Conservation (phyloP, 2,113 vertebrate genomes). For the Vombatus ursinus region DNA sequence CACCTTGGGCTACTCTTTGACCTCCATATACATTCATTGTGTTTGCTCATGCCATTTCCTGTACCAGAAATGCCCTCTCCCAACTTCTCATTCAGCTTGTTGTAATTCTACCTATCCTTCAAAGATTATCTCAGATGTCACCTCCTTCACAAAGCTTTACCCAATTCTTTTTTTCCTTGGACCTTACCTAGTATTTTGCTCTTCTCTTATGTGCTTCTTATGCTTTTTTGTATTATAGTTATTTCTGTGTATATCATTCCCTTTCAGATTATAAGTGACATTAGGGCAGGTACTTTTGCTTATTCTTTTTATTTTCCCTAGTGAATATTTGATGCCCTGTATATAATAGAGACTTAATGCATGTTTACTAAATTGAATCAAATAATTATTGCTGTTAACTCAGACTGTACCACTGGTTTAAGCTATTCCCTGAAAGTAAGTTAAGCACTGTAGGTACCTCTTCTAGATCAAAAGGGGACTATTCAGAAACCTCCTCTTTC, state of each 20-base stretch:
- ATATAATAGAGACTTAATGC: not conserved
- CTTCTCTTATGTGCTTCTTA: not conserved
- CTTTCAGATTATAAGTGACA: not conserved
- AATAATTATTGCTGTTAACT: not conserved
- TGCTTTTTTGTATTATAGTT: not conserved
- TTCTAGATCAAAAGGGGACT: conserved; percentile 30
- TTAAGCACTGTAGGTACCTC: not conserved
- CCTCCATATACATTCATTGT: not conserved
- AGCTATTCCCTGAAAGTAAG: conserved; percentile 19
- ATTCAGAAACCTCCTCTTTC: conserved; percentile 32
- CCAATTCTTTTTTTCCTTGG: not conserved
- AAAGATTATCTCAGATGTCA: not conserved
- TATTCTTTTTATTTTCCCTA: not conserved
- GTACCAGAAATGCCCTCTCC: not conserved
- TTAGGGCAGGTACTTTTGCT: not conserved
- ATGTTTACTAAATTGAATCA: not conserved
- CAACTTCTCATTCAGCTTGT: not conserved
- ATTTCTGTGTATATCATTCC: not conserved
- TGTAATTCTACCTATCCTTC: not conserved
- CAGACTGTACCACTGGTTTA: not conserved
- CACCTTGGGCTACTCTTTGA: not conserved
- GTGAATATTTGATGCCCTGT: not conserved
- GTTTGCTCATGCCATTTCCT: not conserved
- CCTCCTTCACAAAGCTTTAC: not conserved
- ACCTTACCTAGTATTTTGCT: not conserved